Evolutionary conservation across 2,797 vertebrate genomes (phyloP).

Genomic region (Myoxocephalus aenaeus): DNA sequence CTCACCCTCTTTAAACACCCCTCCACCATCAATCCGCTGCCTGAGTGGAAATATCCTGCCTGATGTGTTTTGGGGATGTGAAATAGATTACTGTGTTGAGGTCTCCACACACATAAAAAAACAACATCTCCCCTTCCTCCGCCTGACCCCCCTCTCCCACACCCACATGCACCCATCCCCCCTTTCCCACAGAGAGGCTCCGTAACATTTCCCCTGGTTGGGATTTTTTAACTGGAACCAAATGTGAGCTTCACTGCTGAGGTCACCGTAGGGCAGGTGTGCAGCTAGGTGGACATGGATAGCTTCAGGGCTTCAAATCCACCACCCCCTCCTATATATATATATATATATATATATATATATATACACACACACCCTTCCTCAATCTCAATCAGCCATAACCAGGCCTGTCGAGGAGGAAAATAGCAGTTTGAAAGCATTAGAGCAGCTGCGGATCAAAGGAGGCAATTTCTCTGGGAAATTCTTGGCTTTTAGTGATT

Average conservation of each 20-base stretch:
- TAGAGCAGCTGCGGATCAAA: constrained; percentile 60
- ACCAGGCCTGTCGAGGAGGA: constrained; percentile 70
- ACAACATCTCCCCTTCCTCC: constrained; percentile 42
- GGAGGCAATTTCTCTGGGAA: constrained; percentile 53
- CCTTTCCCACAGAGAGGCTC: constrained; percentile 66
- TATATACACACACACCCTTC: constrained; percentile 41
- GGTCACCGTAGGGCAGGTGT: constrained; percentile 81
- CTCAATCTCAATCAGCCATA: constrained; percentile 75
- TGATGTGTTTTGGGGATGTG: constrained; percentile 72
- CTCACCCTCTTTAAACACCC: constrained; percentile 22
- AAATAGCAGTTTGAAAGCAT: constrained; percentile 72
- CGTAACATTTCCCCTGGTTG: constrained; percentile 57
- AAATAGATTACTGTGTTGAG: constrained; percentile 72
- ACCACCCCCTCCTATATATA: too few species aligned
- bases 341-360: too few species aligned
- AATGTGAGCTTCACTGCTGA: constrained; percentile 73
- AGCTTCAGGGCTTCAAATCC: constrained; percentile 55
- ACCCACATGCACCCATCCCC: constrained; percentile 28
- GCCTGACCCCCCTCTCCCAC: not conserved
- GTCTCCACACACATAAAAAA: constrained; percentile 64
- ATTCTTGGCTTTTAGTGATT: constrained; percentile 37
- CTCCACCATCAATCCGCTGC: constrained; percentile 57
- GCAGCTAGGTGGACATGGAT: constrained; percentile 66
- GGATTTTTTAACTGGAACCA: constrained; percentile 78
- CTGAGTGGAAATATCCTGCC: constrained; percentile 72